These are phyloP conservation scores for Synanthedon myopaeformis DNA, from an alignment of 2,888 invertebrate species.

Conservation along the genomic window DNA sequence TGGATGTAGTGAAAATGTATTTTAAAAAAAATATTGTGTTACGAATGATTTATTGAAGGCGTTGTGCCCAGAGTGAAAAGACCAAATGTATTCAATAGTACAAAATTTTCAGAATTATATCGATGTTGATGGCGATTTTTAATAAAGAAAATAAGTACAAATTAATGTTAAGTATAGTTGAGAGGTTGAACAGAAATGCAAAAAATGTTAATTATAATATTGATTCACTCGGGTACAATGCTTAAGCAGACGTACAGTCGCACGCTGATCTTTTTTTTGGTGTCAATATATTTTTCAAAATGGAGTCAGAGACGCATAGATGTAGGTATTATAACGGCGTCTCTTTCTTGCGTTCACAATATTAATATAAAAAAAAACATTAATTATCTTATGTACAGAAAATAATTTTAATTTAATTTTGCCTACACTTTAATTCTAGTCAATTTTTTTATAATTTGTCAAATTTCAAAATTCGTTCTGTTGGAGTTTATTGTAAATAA, in stretches of 20 bases:
- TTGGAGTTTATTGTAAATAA: neutral
- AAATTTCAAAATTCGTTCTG: neutral
- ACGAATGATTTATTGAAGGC: slow-evolving; percentile 40
- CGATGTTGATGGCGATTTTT: slow-evolving; percentile 36
- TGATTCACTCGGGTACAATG: slow-evolving; percentile 55
- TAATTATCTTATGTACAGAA: no score
- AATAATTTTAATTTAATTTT: neutral
- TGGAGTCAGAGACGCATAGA: neutral
- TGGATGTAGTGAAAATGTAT: slow-evolving; percentile 61
- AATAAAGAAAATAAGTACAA: slow-evolving; percentile 53
- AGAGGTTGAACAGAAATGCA: slow-evolving; percentile 31
- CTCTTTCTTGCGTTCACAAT: neutral
- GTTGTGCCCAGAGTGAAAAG: slow-evolving; percentile 51
- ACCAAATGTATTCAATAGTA: slow-evolving; percentile 40
- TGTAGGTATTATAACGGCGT: neutral
- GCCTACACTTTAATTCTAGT: neutral
- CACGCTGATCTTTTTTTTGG: slow-evolving; percentile 20
- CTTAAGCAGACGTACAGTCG: slow-evolving; percentile 50
- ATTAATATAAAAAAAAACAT: no score
- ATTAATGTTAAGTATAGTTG: slow-evolving; percentile 58
- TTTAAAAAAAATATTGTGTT: slow-evolving; percentile 44
- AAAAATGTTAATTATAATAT: slow-evolving; percentile 24
- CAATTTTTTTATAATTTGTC: neutral
- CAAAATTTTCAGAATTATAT: slow-evolving; percentile 50
- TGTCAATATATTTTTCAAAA: neutral